Evolutionary conservation across 2,797 vertebrate genomes (phyloP).

Genomic region (Pangasius krempfi): DNA sequence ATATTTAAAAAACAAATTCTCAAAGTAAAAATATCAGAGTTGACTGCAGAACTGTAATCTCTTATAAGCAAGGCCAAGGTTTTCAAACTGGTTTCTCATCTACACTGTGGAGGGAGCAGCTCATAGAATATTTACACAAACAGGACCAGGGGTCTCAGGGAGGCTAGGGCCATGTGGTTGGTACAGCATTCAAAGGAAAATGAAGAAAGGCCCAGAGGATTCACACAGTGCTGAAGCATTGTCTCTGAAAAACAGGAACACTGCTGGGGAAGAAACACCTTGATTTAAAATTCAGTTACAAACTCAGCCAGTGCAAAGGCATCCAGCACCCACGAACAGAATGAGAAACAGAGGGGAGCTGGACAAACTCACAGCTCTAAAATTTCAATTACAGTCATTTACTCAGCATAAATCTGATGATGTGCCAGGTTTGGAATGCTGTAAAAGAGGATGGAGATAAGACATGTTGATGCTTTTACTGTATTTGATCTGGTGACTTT

Average conservation of each 20-base stretch:
- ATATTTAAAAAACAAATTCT: background rate
- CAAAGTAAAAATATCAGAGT: background rate
- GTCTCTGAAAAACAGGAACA: conserved; percentile 70
- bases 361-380: conserved; percentile 25
- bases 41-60: conserved; percentile 27
- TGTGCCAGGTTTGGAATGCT: conserved; percentile 4
- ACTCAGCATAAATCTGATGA: conserved; percentile 23
- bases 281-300: conserved; percentile 80
- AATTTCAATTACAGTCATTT: conserved; percentile 49
- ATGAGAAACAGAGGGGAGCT: conserved; percentile 70
- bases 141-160: conserved; percentile 56
- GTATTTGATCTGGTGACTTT: background rate
- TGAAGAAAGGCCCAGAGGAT: conserved; percentile 74
- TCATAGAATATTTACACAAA: conserved; percentile 78
- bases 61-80: conserved; percentile 27
- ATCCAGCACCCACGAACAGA: conserved; percentile 68
- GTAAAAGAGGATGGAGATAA: conserved; percentile 9
- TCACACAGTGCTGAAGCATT: conserved; percentile 67
- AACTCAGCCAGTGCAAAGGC: conserved; percentile 70
- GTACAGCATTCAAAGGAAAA: conserved; percentile 75
- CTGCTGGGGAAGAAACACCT: conserved; percentile 71
- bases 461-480: background rate
- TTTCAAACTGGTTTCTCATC: conserved; percentile 45
- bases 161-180: conserved; percentile 67
- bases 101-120: conserved; percentile 55